phyloP scores from a whole-genome alignment of 2,888 invertebrate species.

The Anaspis maculata region DNA sequence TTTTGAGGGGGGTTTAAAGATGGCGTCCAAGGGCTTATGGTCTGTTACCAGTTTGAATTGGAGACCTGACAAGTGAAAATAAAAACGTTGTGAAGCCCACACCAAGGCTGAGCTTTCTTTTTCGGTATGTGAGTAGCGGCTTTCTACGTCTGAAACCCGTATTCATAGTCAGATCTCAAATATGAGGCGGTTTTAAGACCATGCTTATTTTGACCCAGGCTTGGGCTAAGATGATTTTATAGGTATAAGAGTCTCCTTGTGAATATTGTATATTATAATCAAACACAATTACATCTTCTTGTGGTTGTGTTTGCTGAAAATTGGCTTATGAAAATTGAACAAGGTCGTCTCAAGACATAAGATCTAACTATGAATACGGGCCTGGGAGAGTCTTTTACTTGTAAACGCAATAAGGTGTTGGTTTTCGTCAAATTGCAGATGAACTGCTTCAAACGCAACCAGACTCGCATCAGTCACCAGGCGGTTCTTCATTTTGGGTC shows the following conservation, averaged over 20 bases:
- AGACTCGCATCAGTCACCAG: not conserved
- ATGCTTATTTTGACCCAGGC: too few species aligned
- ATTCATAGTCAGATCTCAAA: too few species aligned
- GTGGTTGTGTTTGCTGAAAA: too few species aligned
- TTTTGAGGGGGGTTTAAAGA: not conserved
- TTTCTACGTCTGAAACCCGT: too few species aligned
- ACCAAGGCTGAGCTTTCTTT: constrained; percentile 1
- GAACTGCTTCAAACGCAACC: not conserved
- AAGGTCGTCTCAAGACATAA: too few species aligned
- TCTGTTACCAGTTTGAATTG: not conserved
- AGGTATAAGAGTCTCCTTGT: too few species aligned
- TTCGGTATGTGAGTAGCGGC: not conserved
- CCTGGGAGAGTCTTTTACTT: not conserved
- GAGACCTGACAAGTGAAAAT: not conserved
- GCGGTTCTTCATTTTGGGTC: not conserved
- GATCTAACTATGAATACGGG: too few species aligned
- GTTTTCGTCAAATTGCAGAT: not conserved
- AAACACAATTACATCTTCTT: too few species aligned
- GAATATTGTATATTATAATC: too few species aligned
- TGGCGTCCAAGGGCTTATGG: not conserved
- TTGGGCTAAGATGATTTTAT: too few species aligned
- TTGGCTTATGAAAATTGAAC: too few species aligned
- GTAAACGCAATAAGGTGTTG: not conserved
- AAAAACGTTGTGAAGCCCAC: not conserved
- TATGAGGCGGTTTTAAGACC: too few species aligned